Evolutionary conservation across 53 echinoderm and acorn worm genomes (phyloP).

Genomic region (Zoroaster sp.): DNA sequence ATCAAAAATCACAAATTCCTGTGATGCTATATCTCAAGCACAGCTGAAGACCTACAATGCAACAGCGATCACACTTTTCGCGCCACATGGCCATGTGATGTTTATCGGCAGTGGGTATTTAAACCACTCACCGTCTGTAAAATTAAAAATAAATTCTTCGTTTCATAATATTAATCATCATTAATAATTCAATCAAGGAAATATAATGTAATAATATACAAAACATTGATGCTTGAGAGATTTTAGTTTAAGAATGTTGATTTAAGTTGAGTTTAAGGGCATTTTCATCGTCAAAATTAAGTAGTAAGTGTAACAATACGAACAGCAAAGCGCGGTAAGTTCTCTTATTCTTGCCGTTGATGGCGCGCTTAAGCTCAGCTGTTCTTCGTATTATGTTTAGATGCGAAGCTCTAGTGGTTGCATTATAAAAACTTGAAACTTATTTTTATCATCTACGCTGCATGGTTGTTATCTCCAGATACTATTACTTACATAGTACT

Average conservation of each 20-base stretch:
- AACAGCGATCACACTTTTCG: neutral
- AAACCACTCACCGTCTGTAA: constrained; percentile 20
- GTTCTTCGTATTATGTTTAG: too few species aligned
- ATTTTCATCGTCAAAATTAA: neutral
- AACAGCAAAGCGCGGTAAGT: constrained; percentile 52
- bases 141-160: neutral
- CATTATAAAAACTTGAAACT: too few species aligned
- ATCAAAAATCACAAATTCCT: neutral
- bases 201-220: neutral
- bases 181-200: too few species aligned
- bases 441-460: too few species aligned
- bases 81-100: constrained; percentile 54
- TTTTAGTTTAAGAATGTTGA: too few species aligned
- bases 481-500: too few species aligned
- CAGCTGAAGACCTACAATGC: neutral
- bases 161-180: neutral
- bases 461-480: too few species aligned
- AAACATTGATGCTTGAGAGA: too few species aligned
- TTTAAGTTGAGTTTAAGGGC: neutral
- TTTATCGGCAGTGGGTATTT: constrained; percentile 18
- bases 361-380: constrained; percentile 28
- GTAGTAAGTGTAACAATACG: neutral
- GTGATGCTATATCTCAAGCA: neutral
- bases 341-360: constrained; percentile 1
- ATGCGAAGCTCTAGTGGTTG: too few species aligned